Percentiles rank a stretch among this genome's conserved stretches.
phyloP scores from a whole-genome alignment of 2,888 invertebrate genomes.

The Silvanus unidentatus region DNA sequence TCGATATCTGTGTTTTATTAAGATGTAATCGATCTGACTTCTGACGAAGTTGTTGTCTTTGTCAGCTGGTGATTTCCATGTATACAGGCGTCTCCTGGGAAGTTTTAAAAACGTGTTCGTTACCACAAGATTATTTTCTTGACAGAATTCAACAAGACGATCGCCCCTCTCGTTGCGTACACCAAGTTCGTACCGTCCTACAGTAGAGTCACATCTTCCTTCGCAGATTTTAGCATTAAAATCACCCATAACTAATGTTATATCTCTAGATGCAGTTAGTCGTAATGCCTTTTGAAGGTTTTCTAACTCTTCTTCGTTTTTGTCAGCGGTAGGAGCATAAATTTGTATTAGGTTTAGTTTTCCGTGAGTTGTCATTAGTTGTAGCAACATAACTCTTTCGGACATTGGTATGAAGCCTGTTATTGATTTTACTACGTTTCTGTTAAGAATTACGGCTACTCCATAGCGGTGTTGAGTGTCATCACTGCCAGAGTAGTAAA shows the following conservation, averaged over 20 bases:
- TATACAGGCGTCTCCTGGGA: conserved; percentile 17
- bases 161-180: conserved; percentile 21
- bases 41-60: conserved; percentile 17
- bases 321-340: conserved; percentile 5
- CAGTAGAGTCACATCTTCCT: conserved; percentile 9
- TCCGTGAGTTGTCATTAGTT: background rate
- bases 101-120: conserved; percentile 26
- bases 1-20: conserved; percentile 20
- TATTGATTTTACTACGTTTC: background rate
- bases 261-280: conserved; percentile 7
- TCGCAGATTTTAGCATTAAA: conserved; percentile 22
- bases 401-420: conserved; percentile 4
- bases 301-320: conserved; percentile 6
- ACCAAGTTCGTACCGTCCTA: conserved; percentile 19
- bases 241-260: conserved; percentile 13
- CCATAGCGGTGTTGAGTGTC: background rate
- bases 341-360: conserved; percentile 10
- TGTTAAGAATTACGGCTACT: conserved; percentile 1
- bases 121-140: conserved; percentile 18
- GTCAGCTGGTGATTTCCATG: conserved; percentile 22
- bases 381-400: conserved; percentile 3
- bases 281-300: conserved; percentile 8
- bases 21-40: conserved; percentile 25
- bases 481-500: background rate
- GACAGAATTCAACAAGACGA: conserved; percentile 20